Conservation (phyloP, 2,113 vertebrate genomes). For the Apaloderma vittatum region DNA sequence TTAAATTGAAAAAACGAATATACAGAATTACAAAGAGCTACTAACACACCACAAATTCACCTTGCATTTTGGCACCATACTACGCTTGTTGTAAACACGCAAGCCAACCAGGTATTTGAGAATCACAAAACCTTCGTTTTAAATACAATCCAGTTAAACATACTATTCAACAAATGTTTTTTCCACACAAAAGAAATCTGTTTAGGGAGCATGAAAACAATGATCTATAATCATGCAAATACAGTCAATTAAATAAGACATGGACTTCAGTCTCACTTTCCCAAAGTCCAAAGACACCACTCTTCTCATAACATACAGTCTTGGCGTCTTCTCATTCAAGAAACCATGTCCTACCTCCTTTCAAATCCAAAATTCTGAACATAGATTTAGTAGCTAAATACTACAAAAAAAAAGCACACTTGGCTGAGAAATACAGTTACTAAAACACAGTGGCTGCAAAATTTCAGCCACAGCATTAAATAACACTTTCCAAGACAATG, state of each 20-base stretch:
- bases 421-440: neutral
- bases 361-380: neutral
- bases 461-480: neutral
- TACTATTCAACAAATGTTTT: neutral
- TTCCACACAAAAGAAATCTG: neutral
- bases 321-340: neutral
- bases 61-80: neutral
- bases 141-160: neutral
- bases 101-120: neutral
- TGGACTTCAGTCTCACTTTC: neutral
- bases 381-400: neutral
- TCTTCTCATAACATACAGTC: neutral
- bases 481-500: rapidly evolving
- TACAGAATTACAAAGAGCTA: neutral
- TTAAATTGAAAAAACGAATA: neutral
- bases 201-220: neutral
- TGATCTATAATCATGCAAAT: neutral
- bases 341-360: neutral
- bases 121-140: neutral
- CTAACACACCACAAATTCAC: neutral
- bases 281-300: neutral
- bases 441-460: neutral
- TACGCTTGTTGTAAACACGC: neutral
- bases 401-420: neutral
- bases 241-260: neutral